These are phyloP conservation scores for Galeopsomyia nigrocyanea DNA, from an alignment of 2,888 invertebrate species.

Conservation along the genomic window DNA sequence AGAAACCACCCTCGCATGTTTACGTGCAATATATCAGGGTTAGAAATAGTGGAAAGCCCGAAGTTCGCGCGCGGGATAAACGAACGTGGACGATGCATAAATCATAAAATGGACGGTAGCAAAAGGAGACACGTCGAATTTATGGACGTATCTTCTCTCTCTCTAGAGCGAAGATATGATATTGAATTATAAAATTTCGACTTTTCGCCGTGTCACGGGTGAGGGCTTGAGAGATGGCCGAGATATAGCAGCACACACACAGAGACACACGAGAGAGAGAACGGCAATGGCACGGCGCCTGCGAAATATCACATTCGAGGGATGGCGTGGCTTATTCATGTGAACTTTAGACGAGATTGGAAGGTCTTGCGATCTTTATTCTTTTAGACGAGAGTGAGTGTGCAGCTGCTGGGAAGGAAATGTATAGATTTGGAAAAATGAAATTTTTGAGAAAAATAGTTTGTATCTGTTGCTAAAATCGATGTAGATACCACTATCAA, in stretches of 20 bases:
- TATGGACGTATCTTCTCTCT: not conserved
- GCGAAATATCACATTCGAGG: too few relatives aligned
- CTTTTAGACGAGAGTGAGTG: too few relatives aligned
- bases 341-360: not conserved
- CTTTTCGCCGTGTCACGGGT: constrained; percentile 8
- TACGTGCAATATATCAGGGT: constrained; percentile 62
- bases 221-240: not conserved
- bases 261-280: too few relatives aligned
- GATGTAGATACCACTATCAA: too few relatives aligned
- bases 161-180: not conserved
- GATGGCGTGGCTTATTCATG: not conserved
- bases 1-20: constrained; percentile 17
- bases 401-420: too few relatives aligned
- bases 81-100: constrained; percentile 20
- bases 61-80: not conserved
- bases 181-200: constrained; percentile 38
- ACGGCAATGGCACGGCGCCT: too few relatives aligned
- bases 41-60: constrained; percentile 49
- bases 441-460: too few relatives aligned
- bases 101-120: constrained; percentile 13
- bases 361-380: too few relatives aligned
- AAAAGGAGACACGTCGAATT: not conserved
- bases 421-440: too few relatives aligned
- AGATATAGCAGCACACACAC: not conserved
- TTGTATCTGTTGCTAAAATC: too few relatives aligned